These are phyloP conservation scores for Dysdera silvatica DNA, from an alignment of 1,140 invertebrate species.

Conservation along the genomic window DNA sequence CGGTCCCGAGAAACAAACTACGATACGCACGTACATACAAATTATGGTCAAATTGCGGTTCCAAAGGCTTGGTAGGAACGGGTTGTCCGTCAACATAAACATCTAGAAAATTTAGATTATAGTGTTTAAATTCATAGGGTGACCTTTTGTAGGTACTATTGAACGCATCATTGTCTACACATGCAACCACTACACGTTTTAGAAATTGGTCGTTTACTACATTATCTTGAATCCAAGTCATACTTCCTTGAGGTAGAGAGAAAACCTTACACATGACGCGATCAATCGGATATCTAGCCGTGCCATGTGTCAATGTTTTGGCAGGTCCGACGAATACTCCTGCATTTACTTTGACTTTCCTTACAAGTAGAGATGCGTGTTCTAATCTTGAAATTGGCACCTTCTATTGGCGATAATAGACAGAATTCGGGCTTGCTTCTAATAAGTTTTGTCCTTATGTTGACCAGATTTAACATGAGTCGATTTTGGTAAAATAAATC, in stretches of 20 bases:
- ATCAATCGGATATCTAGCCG: background rate
- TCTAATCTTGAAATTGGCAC: background rate
- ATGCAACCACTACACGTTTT: background rate
- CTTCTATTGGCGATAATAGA: background rate
- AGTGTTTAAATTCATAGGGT: constrained; percentile 3
- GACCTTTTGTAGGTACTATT: background rate
- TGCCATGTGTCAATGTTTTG: background rate
- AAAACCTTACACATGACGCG: background rate
- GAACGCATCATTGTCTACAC: background rate
- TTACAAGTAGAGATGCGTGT: background rate
- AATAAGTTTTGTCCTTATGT: constrained; percentile 8
- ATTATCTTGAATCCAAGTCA: constrained; percentile 9
- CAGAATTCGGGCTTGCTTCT: constrained; percentile 8
- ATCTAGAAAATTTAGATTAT: background rate
- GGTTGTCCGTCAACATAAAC: constrained; percentile 3
- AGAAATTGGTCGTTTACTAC: constrained; percentile 1
- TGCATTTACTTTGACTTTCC: background rate
- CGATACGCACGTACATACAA: background rate
- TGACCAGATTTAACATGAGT: background rate
- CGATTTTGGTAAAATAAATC: constrained; percentile 3
- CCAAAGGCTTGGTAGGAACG: background rate
- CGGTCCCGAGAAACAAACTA: background rate
- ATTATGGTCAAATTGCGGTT: background rate
- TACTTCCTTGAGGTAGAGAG: constrained; percentile 10
- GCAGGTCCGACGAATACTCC: background rate